A percentile compares a stretch with the other conserved stretches of the same genome.
These are phyloP conservation scores for Plotosus lineatus DNA, from an alignment of 2,113 vertebrate genomes.

Conservation along the genomic window DNA sequence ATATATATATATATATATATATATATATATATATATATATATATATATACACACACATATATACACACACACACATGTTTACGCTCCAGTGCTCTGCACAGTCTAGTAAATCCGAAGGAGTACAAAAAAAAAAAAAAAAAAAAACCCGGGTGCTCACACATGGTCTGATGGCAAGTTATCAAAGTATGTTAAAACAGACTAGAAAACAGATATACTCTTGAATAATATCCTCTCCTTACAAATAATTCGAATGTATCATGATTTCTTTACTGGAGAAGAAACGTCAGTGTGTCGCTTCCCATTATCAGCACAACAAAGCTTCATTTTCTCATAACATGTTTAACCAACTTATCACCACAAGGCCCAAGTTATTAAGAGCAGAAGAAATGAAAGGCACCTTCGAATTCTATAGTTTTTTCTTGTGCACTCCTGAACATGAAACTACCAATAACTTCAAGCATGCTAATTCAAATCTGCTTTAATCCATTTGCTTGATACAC, in stretches of 20 bases:
- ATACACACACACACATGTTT: too few species aligned
- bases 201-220: neutral
- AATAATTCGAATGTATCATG: neutral
- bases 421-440: neutral
- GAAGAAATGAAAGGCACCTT: neutral
- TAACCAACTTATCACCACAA: neutral
- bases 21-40: too few species aligned
- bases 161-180: neutral
- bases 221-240: neutral
- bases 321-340: neutral
- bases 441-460: neutral
- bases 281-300: neutral
- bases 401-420: neutral
- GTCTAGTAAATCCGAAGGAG: neutral
- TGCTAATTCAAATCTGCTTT: neutral
- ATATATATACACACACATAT: too few species aligned
- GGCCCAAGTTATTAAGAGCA: neutral
- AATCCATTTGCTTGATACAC: too few species aligned
- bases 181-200: neutral
- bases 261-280: neutral
- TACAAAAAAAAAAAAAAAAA: too few species aligned
- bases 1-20: too few species aligned
- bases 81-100: neutral
- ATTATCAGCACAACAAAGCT: neutral
- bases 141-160: too few species aligned